Evolutionary conservation across 2,113 vertebrate genomes (phyloP).

Genomic region (Oenanthe oenanthe): DNA sequence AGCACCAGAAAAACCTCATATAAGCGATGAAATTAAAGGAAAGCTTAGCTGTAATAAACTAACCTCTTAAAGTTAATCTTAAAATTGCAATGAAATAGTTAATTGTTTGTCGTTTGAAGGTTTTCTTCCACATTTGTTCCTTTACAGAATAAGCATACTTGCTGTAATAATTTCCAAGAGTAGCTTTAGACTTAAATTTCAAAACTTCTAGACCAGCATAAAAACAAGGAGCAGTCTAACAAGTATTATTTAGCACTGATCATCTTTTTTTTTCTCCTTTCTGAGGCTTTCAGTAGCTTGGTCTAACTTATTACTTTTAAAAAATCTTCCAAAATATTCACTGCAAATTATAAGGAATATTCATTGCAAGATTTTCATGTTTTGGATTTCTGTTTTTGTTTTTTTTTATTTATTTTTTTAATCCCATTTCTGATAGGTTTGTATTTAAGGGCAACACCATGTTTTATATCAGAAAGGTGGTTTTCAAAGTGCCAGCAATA

Average conservation of each 20-base stretch:
- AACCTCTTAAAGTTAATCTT: background rate
- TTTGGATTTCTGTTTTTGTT: background rate
- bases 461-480: slow-evolving; percentile 8
- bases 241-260: background rate
- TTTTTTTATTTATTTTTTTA: background rate
- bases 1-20: slow-evolving; percentile 1
- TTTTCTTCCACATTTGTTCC: slow-evolving; percentile 15
- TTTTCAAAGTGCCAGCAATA: slow-evolving; percentile 22
- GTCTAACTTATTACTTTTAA: background rate
- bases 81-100: slow-evolving; percentile 10
- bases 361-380: background rate
- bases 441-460: background rate
- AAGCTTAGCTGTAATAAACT: slow-evolving; percentile 15
- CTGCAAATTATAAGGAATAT: background rate
- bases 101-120: background rate
- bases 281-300: background rate
- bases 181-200: background rate
- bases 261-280: background rate
- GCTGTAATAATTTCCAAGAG: background rate
- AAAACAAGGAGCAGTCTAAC: background rate
- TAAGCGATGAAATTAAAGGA: background rate
- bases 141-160: background rate
- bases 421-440: background rate
- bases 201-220: background rate
- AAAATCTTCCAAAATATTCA: background rate